A percentile compares a stretch with the other conserved stretches of the same genome.
phyloP scores from a whole-genome alignment of 53 echinoderm and acorn worm species.

The Crossaster papposus region DNA sequence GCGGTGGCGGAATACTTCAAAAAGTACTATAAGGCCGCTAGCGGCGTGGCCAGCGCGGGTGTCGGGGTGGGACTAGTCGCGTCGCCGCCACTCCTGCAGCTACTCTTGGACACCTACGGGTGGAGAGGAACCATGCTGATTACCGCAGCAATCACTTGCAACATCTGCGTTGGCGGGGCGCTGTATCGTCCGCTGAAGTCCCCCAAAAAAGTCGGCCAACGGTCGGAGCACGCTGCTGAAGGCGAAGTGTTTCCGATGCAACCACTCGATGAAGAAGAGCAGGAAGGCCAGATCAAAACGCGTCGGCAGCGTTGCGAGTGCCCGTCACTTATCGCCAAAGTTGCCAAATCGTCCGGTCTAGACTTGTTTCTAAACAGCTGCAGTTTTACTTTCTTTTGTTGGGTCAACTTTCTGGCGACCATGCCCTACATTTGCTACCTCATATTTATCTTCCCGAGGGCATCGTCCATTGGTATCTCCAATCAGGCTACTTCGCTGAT shows the following conservation, averaged over 20 bases:
- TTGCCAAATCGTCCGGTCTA: neutral
- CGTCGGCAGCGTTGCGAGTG: neutral
- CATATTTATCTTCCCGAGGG: conserved; percentile 1
- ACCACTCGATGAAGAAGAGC: neutral
- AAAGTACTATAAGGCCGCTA: conserved; percentile 6
- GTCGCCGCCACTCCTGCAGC: conserved; percentile 13
- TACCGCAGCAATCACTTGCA: neutral
- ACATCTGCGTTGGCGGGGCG: conserved; percentile 19
- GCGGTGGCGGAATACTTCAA: conserved; percentile 13
- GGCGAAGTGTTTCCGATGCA: neutral
- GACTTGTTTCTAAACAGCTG: neutral
- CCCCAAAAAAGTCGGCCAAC: neutral
- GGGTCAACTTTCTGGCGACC: conserved; percentile 3
- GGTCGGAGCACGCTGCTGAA: neutral
- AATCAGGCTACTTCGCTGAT: neutral
- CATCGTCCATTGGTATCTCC: neutral
- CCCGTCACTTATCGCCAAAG: neutral
- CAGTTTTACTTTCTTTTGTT: conserved; percentile 8
- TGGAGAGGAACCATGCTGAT: conserved; percentile 33
- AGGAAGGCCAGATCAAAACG: neutral
- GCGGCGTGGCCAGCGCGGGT: conserved; percentile 15
- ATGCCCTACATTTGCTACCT: conserved; percentile 7
- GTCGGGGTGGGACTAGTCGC: neutral
- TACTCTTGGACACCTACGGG: conserved; percentile 26
- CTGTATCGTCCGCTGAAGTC: neutral